Evolutionary conservation across 1,140 invertebrate species (phyloP), one percentile per base, ranked within the genome.

Genomic region (Psix sp.): DNA sequence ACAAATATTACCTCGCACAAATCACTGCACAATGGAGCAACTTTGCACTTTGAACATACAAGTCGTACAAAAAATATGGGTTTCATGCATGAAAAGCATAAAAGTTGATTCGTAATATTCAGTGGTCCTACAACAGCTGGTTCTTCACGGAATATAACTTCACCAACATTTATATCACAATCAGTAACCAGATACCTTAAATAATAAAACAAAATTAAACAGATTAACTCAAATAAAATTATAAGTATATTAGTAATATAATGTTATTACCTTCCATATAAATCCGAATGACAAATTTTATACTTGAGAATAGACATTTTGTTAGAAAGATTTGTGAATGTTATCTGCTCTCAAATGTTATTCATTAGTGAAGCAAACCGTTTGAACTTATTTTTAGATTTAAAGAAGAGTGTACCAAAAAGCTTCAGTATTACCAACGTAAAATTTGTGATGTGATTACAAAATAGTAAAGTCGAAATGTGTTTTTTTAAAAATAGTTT

Each of bases 71-170:
- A 71, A 77, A 87, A 68, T 80, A 90, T 74, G 0, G 85, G 82
- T 33, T 88, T 80, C 67, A 88, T 84, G 73, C 92, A 93, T 36
- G 88, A 88, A 59, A 91, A 88, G 68, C 92, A 93, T 0, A 91
- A 77, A 0, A 89, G 82, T n/a, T 84, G 79, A 0, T 87, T 84
- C 16, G 86, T 84, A 11, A 80, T 79, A n/a, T 70, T 84, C 40
- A 82, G 86, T 0, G 90, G 90, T 6, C 91, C 91, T n/a, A 91
- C 80, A 0, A 89, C 85, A 9, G 90, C 74, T 1, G 91, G 89
- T 20, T 87, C 81, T 33, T 92, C 91, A 4, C 86, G 86, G 0
- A 92, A 70, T 35, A 93, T 89, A 1, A 89, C 85, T 80, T 92
- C 91, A 0, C 91, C 91, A 0, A 89, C 75, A 67, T 83, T 81